Evolutionary conservation across 2,113 vertebrate species (phyloP), one percentile per base, ranked within the genome.

Genomic region (Calyptomena viridis): DNA sequence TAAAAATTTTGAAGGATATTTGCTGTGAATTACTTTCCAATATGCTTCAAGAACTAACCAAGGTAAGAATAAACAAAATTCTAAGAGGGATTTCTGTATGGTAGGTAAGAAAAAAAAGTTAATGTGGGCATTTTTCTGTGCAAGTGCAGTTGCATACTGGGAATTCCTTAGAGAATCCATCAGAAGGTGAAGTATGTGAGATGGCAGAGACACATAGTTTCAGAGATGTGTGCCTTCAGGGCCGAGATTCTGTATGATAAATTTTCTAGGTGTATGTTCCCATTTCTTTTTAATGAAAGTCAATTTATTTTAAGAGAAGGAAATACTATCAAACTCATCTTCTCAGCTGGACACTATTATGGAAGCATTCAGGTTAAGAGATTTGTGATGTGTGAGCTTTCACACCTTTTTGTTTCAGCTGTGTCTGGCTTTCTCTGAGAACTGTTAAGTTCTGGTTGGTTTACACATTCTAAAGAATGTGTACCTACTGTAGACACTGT

Each of bases 11-110:
- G 71, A 98, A 98, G 89, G 99, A 99, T 88, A 98, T 99, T 91
- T 98, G 98, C 63, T 97, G 98, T 69, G 99, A 99, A 97, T 98
- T 99, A 79, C 98, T 99, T 58, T 98, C 99, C 69, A 98, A 98
- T 95, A 96, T 99, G 85, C 97, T 99, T 87, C 87, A 96, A 84
- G 84, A 98, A 35, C 95, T 99, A 91, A 95, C 98, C 60, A 98
- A 98, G 98, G 98, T 98, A 97, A 87, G 74, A 94, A 84, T 40
- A 55, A 58, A 87, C 5, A 20, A 47, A 81, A 58, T 90, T 73
- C 8, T 9, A 9, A 30, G 22, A 35, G 11, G 14, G 16, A 46
- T 73, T 84, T 89, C 49, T 86, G n/a, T 5, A 40, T 15, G 6
- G 9, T 64, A 30, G 39, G 19, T 71, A 53, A 87, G 50, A 55